Percentiles rank a stretch among this genome's conserved stretches.
phyloP scores from a whole-genome alignment of 2,888 invertebrate genomes.

The Gibbula magus region DNA sequence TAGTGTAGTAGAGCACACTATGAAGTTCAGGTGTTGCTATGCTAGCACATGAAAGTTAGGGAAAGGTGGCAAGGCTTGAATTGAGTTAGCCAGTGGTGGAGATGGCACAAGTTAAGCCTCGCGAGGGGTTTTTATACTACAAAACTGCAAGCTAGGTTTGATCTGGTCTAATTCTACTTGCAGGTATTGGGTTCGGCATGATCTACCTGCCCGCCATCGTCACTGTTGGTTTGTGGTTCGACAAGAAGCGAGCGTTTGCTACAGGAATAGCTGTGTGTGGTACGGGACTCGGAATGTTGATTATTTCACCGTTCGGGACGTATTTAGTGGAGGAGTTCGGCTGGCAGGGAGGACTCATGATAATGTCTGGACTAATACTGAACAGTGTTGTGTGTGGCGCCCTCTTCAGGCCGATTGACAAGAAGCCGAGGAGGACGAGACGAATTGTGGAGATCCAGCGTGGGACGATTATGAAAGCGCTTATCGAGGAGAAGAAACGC shows the following conservation, averaged over 20 bases:
- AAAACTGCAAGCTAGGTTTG: too few species aligned
- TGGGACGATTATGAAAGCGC: conserved; percentile 72
- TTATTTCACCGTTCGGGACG: conserved; percentile 84
- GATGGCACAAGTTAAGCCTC: neutral
- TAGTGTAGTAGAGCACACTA: too few species aligned
- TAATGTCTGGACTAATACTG: conserved; percentile 88
- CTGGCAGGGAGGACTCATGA: conserved; percentile 86
- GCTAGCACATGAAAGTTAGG: too few species aligned
- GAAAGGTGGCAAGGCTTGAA: too few species aligned
- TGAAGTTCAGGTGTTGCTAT: too few species aligned
- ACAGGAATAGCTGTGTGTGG: conserved; percentile 97
- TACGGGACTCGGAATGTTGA: conserved; percentile 92
- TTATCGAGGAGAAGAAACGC: conserved; percentile 72
- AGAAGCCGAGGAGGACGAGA: conserved; percentile 36
- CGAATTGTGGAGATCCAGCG: conserved; percentile 51
- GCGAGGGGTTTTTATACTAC: too few species aligned
- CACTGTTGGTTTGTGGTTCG: conserved; percentile 96
- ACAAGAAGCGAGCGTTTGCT: conserved; percentile 94
- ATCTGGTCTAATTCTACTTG: conserved; percentile 30
- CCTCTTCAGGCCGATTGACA: conserved; percentile 87
- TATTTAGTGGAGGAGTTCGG: conserved; percentile 56
- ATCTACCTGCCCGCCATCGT: conserved; percentile 96
- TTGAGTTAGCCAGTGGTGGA: neutral
- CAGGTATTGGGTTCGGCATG: conserved; percentile 88
- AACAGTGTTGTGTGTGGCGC: conserved; percentile 86